Evolutionary conservation across 2,113 vertebrate genomes (phyloP), one percentile per base, ranked within the genome.

Genomic region (Noctilio leporinus): DNA sequence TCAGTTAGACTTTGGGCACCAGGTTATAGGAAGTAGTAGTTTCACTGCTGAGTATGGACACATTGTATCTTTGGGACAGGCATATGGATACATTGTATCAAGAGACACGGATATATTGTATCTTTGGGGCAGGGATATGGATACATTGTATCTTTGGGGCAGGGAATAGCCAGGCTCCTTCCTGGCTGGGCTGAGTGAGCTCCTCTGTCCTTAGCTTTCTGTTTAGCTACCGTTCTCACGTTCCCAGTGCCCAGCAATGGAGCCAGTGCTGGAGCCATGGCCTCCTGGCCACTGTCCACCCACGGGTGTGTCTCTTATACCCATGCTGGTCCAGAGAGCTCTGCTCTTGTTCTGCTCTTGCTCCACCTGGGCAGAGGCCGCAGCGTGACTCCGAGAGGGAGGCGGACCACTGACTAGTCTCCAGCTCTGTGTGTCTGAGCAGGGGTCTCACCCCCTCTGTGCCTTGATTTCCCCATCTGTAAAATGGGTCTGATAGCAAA

Each of bases 121-220:
- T n/a, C n/a, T n/a, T n/a, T n/a, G n/a, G n/a, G n/a, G n/a, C n/a
- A n/a, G n/a, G n/a, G n/a, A n/a, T 9, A 59, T 24, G 30, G 35
- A 59, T 7, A 8, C 5, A 4, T 11, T 30, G 7, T 40, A 22
- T 57, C 73, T n/a, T 49, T 24, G n/a, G 12, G 70, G 62, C 17
- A 16, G 51, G 10, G 2, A 6, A 11, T 26, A 8, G 40, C 3
- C 14, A 2, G 4, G n/a, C 3, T 22, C 19, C 51, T 55, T 47
- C 81, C 38, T n/a, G 19, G 57, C 10, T 38, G 38, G 33, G 8
- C n/a, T 24, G 7, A 49, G 49, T 12, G 26, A 33, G 5, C 20
- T 0, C 15, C 49, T 69, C 19, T 14, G 0, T 5, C 14, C 33
- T 20, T 5, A 22, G 1, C 12, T 30, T 38, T 10, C 57, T 69